Base-by-base conservation (phyloP, 2,888 invertebrate genomes). In the Octonoba sinensis region DNA sequence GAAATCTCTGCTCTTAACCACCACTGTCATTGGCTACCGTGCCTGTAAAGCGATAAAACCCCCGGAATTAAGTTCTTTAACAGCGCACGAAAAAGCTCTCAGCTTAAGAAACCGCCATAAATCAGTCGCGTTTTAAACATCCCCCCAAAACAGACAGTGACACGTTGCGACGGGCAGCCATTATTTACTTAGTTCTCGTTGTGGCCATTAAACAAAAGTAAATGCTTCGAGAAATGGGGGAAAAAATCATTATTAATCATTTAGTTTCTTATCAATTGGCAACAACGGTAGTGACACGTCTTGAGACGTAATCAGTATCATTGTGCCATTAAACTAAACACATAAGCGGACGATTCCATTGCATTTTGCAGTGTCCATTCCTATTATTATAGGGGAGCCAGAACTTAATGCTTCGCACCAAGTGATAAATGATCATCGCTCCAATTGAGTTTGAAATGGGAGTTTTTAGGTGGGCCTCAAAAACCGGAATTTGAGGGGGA, bases 251-350 rank as follows among this genome's bases (percentile, higher is more conserved):
- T 65, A 78, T 67, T 71, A 79, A 79, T 79, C 78, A 72, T 79
- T 77, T 54, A 36, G 56, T 60, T 60, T 60, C 78, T 71, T 65
- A 75, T 75, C 76, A 67, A 56, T 59, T 60, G 74, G 74, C 47
- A 66, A 46, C 62, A 16, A 16, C 27, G 56, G 71, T 51, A 78
- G 65, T 71, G 77, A 71, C 78, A 72, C 66, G 57, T 72, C 66
- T 72, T 60, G 65, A 78, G 77, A 49, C 65, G 78, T 79, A 79
- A 79, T 79, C 72, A 72, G 78, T 72, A 72, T 79, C 78, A 72
- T 72, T 79, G 78, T 67, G 66, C 59, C 54, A 66, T 79, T 72
- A 79, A 79, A 72, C 56, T 67, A 59, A 72, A 79, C 65, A 65
- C 60, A 67, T 72, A 75, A 75, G 67, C 59, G 24, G 64, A n/a